Percentiles rank a stretch among this genome's conserved stretches.
phyloP scores from a whole-genome alignment of 2,888 invertebrate species.

The Oeneis ivallda region DNA sequence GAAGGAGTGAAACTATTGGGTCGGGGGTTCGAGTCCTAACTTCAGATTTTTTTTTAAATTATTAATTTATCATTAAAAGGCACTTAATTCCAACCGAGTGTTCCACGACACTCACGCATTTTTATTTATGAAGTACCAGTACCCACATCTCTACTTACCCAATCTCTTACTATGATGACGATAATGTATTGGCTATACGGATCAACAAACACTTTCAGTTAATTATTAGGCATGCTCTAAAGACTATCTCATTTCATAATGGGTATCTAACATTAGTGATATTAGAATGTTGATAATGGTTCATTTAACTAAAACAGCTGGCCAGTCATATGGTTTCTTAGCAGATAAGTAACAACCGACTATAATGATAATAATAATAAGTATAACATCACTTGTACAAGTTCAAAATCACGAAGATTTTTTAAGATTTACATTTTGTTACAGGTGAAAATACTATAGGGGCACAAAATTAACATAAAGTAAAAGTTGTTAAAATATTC shows the following conservation, averaged over 20 bases:
- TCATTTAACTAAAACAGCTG: background rate
- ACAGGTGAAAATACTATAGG: no score
- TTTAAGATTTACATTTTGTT: no score
- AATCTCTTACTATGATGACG: slow-evolving; percentile 3
- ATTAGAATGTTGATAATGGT: background rate
- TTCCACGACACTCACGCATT: no score
- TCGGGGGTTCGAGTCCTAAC: no score
- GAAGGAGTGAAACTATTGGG: no score
- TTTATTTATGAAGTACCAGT: background rate
- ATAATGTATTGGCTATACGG: slow-evolving; percentile 9
- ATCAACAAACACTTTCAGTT: slow-evolving; percentile 7
- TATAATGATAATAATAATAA: no score
- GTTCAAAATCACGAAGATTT: no score
- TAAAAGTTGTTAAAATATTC: slow-evolving; percentile 3
- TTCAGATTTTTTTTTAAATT: no score
- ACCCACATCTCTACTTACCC: background rate
- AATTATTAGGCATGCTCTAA: slow-evolving; percentile 7
- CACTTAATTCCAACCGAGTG: no score
- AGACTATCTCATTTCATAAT: slow-evolving; percentile 11
- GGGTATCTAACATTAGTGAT: slow-evolving; percentile 6
- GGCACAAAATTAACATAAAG: background rate
- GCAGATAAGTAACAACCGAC: no score
- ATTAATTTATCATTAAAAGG: no score
- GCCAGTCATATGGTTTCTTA: background rate
- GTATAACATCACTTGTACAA: no score